Evolutionary conservation across 2,797 vertebrate genomes (phyloP), one percentile per base, ranked within the genome.

Genomic region (Macrochelys suwanniensis): DNA sequence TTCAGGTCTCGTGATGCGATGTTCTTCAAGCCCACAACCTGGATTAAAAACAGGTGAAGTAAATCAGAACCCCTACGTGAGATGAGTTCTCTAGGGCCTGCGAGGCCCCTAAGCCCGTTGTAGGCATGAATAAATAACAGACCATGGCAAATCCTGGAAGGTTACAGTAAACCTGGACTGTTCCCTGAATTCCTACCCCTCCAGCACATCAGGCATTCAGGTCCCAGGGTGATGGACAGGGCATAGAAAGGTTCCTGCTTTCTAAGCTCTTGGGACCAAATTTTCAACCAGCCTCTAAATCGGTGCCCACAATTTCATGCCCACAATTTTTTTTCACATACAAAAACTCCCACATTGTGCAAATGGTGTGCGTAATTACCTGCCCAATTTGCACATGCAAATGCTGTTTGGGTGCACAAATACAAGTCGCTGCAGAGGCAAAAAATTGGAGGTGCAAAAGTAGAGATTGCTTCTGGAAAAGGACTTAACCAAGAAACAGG

Each of bases 21-120:
- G 89, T 97, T 97, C 88, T 97, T 97, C 8, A 97, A 85, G 15
- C 97, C 97, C 45, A 97, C 91, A 85, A 97, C 96, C 97, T 97
- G 68, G 45, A 86, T 74, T n/a, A 82, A 15, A 88, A 54, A 78
- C 74, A 8, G 15, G 26, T 17, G 26, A 26, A 47, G 45, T 77
- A 28, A 47, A 45, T 47, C 37, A 26, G 74, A 47, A 49, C 26
- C 26, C 45, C 26, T 49, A 13, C 4, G 6, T 31, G 74, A 49
- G 74, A 7, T 31, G 45, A 26, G 42, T 17, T 77, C 25, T 28
- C 13, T 5, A 77, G 15, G 47, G 13, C 25, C 45, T 2, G 12
- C 28, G 45, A 49, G 42, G 23, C 37, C 37, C 11, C 3, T 42
- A 11, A 26, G 37, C 10, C 19, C 71, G 4, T 23, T 26, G 61